Evolutionary conservation across 2,113 vertebrate genomes (phyloP).

Genomic region (Struthio camelus): DNA sequence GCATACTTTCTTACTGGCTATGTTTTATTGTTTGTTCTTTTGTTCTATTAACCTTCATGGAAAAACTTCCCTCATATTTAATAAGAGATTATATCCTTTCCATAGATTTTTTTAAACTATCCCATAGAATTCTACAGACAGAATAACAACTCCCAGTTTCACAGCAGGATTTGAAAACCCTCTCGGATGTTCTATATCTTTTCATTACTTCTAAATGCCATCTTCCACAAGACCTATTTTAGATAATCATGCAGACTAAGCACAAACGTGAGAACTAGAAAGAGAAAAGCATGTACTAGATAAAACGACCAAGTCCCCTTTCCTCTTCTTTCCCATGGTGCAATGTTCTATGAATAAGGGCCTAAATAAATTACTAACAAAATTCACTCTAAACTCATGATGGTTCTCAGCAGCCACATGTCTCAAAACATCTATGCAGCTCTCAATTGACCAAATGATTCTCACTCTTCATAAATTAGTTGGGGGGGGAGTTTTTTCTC

Average conservation of each 20-base stretch:
- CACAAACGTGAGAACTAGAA: not conserved
- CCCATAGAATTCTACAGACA: not conserved
- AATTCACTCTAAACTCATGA: not conserved
- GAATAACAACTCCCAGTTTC: not conserved
- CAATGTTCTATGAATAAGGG: conserved; percentile 29
- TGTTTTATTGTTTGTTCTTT: not conserved
- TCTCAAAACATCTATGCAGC: not conserved
- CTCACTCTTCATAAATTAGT: not conserved
- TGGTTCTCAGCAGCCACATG: not conserved
- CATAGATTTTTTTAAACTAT: not conserved
- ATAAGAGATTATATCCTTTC: not conserved
- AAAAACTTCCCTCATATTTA: not conserved
- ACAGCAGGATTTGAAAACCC: not conserved
- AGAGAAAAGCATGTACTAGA: not conserved
- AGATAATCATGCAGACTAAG: not conserved
- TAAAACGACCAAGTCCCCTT: not conserved
- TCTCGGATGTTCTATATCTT: not conserved
- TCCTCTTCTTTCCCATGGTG: not conserved
- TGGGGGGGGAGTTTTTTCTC: not conserved
- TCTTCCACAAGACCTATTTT: not conserved
- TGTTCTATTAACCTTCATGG: not conserved
- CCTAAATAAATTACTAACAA: conserved; percentile 47
- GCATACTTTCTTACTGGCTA: not conserved
- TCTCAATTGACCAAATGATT: not conserved
- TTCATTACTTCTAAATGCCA: not conserved